These are phyloP conservation scores for Stegostoma tigrinum DNA, from an alignment of 2,113 vertebrate species.

Conservation along the genomic window DNA sequence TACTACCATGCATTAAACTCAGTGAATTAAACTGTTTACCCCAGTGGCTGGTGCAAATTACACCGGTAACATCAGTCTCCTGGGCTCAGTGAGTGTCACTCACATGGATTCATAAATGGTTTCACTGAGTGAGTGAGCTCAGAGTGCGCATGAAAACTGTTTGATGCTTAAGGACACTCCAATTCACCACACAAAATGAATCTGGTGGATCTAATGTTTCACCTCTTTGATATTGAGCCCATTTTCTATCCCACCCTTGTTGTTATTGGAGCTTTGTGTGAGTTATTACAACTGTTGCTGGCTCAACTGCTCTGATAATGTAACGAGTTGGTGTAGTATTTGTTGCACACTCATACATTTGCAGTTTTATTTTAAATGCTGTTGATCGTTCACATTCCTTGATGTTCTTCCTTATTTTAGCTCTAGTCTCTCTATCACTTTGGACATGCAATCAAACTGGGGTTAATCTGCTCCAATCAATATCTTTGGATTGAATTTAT, in stretches of 20 bases:
- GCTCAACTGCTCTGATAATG: not conserved
- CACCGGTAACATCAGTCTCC: not conserved
- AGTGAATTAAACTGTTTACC: not conserved
- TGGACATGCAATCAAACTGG: not conserved
- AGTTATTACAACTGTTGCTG: not conserved
- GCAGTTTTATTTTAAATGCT: not conserved
- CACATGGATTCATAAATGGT: not conserved
- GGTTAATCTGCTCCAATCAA: not conserved
- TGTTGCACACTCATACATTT: not conserved
- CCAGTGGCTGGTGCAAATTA: not conserved
- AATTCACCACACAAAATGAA: not conserved
- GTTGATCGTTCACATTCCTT: not conserved
- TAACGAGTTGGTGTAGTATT: not conserved
- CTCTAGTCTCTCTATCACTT: not conserved
- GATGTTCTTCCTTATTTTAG: not conserved
- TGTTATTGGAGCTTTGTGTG: not conserved
- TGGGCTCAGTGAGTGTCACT: not conserved
- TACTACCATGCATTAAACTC: not conserved
- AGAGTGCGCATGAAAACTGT: not conserved
- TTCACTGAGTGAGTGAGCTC: not conserved
- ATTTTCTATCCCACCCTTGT: not conserved
- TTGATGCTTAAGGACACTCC: not conserved
- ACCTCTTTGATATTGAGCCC: not conserved
- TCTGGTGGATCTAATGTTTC: not conserved
- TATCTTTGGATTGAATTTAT: not conserved